These are phyloP conservation scores for Drosophila prolongata DNA, from an alignment of 2,888 invertebrate genomes.

Conservation along the genomic window DNA sequence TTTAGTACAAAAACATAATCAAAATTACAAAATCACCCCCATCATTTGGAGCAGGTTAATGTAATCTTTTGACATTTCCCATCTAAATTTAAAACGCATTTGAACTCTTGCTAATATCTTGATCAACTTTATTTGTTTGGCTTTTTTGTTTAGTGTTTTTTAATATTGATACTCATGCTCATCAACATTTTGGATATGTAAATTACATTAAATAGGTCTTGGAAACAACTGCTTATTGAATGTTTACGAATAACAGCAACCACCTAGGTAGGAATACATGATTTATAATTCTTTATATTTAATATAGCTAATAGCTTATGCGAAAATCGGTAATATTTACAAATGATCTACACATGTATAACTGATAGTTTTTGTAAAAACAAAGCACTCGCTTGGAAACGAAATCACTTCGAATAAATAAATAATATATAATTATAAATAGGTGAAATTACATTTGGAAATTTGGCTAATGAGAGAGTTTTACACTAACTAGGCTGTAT, in stretches of 20 bases:
- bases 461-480: slow-evolving; percentile 75
- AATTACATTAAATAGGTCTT: slow-evolving; percentile 42
- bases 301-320: slow-evolving; percentile 22
- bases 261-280: slow-evolving; percentile 72
- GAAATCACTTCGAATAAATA: slow-evolving; percentile 63
- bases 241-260: slow-evolving; percentile 68
- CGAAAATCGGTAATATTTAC: slow-evolving; percentile 23
- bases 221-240: slow-evolving; percentile 63
- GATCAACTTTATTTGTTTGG: slow-evolving; percentile 49
- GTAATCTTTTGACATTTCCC: no score
- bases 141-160: slow-evolving; percentile 15
- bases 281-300: slow-evolving; percentile 18
- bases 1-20: no score
- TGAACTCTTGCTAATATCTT: slow-evolving; percentile 29
- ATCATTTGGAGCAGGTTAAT: no score
- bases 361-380: slow-evolving; percentile 31
- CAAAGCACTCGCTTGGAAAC: slow-evolving; percentile 44
- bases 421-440: slow-evolving; percentile 52
- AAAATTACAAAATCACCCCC: no score
- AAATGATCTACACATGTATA: slow-evolving; percentile 31
- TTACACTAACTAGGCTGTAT: slow-evolving; percentile 34
- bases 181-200: slow-evolving; percentile 66
- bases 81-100: background rate
- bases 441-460: slow-evolving; percentile 56
- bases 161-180: slow-evolving; percentile 44